A percentile compares a stretch with the other conserved stretches of the same genome.
Conservation (phyloP, 2,888 invertebrate species). For the Brassicogethes aeneus region DNA sequence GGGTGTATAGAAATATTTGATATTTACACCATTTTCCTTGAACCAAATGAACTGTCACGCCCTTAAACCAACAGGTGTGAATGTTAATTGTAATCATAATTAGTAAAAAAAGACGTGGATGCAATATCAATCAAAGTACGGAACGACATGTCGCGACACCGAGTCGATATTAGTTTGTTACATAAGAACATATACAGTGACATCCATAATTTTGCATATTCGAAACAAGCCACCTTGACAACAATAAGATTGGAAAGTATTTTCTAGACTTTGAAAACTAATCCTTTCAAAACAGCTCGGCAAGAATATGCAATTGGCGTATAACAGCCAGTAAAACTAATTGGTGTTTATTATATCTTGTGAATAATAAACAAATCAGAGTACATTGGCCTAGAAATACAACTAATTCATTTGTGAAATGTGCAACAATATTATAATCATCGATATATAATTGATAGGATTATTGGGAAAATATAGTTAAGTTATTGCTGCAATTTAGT, state of each 20-base stretch:
- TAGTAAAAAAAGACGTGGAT: not conserved
- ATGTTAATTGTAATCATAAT: not conserved
- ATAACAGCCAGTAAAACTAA: not conserved
- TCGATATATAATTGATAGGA: no score
- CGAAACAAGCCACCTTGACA: slow-evolving; percentile 10
- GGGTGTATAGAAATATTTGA: no score
- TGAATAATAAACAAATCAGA: slow-evolving; percentile 2
- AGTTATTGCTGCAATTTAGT: no score
- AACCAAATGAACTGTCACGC: not conserved
- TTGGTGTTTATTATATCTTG: not conserved
- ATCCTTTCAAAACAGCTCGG: no score
- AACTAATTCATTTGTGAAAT: not conserved
- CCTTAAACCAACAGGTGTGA: not conserved
- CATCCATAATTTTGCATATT: slow-evolving; percentile 15
- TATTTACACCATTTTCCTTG: not conserved
- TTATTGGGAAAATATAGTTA: no score
- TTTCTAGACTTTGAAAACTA: not conserved
- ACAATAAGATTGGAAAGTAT: slow-evolving; percentile 13
- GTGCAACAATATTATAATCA: no score
- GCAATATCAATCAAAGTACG: not conserved
- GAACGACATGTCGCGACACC: not conserved
- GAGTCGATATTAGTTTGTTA: slow-evolving; percentile 6
- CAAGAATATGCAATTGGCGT: no score
- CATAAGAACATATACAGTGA: slow-evolving; percentile 10
- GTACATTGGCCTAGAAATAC: slow-evolving; percentile 1